phyloP scores from a whole-genome alignment of 2,797 vertebrate genomes.

The Carapus acus region DNA sequence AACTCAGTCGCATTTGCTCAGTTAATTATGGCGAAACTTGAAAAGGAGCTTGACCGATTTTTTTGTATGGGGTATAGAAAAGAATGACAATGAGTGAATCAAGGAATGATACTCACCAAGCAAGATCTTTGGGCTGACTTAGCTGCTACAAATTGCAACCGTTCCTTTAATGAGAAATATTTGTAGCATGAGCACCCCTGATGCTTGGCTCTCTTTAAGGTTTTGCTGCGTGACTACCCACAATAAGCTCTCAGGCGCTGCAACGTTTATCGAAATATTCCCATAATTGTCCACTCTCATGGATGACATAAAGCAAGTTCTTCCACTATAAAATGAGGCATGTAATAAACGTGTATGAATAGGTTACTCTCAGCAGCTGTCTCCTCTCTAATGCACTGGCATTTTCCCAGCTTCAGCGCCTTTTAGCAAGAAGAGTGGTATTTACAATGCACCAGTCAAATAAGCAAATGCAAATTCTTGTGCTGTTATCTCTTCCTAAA shows the following conservation, averaged over 20 bases:
- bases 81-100: constrained; percentile 50
- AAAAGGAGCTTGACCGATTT: constrained; percentile 49
- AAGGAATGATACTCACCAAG: constrained; percentile 47
- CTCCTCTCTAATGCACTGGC: constrained; percentile 39
- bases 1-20: constrained; percentile 46
- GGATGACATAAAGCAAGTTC: constrained; percentile 61
- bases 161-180: constrained; percentile 59
- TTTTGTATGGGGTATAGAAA: too few species aligned
- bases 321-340: constrained; percentile 64
- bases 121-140: constrained; percentile 40
- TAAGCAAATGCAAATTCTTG: constrained; percentile 24
- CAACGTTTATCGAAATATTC: constrained; percentile 60
- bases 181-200: constrained; percentile 61
- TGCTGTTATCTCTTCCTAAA: constrained; percentile 29
- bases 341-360: constrained; percentile 67
- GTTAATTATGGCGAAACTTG: constrained; percentile 59
- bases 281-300: constrained; percentile 66
- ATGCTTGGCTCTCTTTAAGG: constrained; percentile 65
- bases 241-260: constrained; percentile 58
- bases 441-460: constrained; percentile 44
- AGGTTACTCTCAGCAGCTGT: constrained; percentile 48
- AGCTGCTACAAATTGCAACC: constrained; percentile 49
- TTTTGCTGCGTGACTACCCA: constrained; percentile 60
- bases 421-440: constrained; percentile 45
- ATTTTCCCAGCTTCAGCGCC: constrained; percentile 59